These are phyloP conservation scores for Atta texana DNA, from an alignment of 1,140 invertebrate genomes.

Conservation along the genomic window DNA sequence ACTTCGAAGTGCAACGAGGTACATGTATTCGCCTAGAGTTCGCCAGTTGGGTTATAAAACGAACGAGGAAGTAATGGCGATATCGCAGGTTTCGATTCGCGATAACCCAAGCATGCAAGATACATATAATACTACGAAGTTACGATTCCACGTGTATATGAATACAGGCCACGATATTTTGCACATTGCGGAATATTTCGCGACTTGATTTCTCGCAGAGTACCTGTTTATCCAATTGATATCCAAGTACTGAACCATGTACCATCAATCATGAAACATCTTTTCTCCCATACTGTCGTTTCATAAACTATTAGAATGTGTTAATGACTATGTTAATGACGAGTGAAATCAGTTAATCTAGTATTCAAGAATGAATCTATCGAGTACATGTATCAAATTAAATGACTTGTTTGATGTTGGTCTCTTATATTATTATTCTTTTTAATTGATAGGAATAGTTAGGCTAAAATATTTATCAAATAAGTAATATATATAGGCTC, in stretches of 20 bases:
- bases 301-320: conserved; percentile 71
- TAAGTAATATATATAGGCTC: too few relatives aligned
- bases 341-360: conserved; percentile 57
- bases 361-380: conserved; percentile 41
- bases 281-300: conserved; percentile 65
- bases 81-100: conserved; percentile 14
- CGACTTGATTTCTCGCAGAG: not conserved
- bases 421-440: not conserved
- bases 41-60: conserved; percentile 34
- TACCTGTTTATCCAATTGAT: conserved; percentile 39
- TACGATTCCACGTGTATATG: conserved; percentile 16
- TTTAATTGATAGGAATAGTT: not conserved
- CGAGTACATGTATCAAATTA: conserved; percentile 34
- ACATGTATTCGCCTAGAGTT: conserved; percentile 17
- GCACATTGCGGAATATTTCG: conserved; percentile 20
- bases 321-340: conserved; percentile 70
- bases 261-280: conserved; percentile 45
- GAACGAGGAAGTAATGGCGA: conserved; percentile 46
- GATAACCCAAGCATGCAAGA: conserved; percentile 22
- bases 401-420: not conserved
- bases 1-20: conserved; percentile 34
- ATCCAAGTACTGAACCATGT: conserved; percentile 60
- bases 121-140: conserved; percentile 34
- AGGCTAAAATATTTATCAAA: not conserved
- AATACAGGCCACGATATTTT: not conserved